These are phyloP conservation scores for Elmis aenea DNA, from an alignment of 2,888 invertebrate species.

Conservation along the genomic window DNA sequence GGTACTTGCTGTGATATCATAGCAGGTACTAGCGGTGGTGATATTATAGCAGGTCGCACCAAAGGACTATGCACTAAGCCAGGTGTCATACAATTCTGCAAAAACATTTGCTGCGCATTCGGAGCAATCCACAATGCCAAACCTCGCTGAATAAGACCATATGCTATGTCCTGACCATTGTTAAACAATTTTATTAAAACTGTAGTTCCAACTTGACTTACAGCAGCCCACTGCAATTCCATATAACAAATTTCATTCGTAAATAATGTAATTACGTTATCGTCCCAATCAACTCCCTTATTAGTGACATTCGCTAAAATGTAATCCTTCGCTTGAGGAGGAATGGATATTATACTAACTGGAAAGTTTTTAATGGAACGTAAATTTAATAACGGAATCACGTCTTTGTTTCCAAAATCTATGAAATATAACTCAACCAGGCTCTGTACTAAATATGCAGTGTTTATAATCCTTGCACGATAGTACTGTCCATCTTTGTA, in stretches of 20 bases:
- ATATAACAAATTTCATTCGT: conserved; percentile 44
- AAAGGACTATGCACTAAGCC: neutral
- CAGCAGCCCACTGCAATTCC: conserved; percentile 45
- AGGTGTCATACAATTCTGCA: conserved; percentile 17
- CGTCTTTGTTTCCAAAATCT: conserved; percentile 62
- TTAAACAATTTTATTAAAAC: conserved; percentile 49
- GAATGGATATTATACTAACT: conserved; percentile 43
- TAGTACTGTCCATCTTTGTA: conserved; percentile 63
- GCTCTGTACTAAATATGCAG: conserved; percentile 48
- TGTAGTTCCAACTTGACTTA: conserved; percentile 42
- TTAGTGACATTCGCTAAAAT: conserved; percentile 55
- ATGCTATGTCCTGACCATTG: conserved; percentile 49
- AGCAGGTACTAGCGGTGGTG: conserved; percentile 26
- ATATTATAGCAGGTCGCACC: neutral
- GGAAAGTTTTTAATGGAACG: conserved; percentile 55
- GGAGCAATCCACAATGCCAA: conserved; percentile 46
- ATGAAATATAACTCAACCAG: conserved; percentile 62
- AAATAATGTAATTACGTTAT: conserved; percentile 43
- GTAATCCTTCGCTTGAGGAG: conserved; percentile 57
- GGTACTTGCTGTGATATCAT: conserved; percentile 27
- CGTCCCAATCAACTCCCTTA: conserved; percentile 53
- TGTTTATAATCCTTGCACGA: conserved; percentile 56
- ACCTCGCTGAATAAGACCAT: conserved; percentile 47
- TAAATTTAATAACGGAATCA: conserved; percentile 56
- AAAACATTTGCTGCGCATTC: conserved; percentile 45